Conservation (phyloP, 2,888 invertebrate genomes). For the Hololepta plana region DNA sequence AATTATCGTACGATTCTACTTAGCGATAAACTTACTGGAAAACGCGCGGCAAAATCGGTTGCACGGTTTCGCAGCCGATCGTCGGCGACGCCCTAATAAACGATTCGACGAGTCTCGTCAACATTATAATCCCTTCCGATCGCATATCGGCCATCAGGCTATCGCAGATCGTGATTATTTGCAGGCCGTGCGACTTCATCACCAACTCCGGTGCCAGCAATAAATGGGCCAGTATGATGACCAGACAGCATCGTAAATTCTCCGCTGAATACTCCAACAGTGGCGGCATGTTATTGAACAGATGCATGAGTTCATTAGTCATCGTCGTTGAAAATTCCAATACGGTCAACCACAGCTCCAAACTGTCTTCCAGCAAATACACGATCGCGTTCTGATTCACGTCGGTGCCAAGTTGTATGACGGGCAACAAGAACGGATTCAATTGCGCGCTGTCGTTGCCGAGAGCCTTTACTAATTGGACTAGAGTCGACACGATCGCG, state of each 20-base stretch:
- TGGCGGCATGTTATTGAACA: conserved; percentile 56
- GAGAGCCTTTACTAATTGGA: conserved; percentile 64
- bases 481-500: conserved; percentile 73
- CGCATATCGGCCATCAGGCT: conserved; percentile 63
- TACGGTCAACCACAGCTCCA: conserved; percentile 76
- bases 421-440: conserved; percentile 44
- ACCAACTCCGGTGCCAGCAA: conserved; percentile 63
- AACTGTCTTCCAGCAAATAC: conserved; percentile 80
- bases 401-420: conserved; percentile 60
- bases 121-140: conserved; percentile 50
- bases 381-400: conserved; percentile 64
- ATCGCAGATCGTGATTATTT: conserved; percentile 50
- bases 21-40: conserved; percentile 30
- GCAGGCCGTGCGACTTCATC: conserved; percentile 49
- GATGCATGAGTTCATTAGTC: conserved; percentile 45
- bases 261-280: conserved; percentile 73
- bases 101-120: conserved; percentile 57
- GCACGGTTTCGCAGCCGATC: conserved; percentile 54
- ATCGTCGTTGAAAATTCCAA: conserved; percentile 56
- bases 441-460: conserved; percentile 33
- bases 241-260: conserved; percentile 57
- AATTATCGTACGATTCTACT: conserved; percentile 1
- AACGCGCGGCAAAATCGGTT: conserved; percentile 40
- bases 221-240: conserved; percentile 69
- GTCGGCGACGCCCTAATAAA: conserved; percentile 56